Base-by-base conservation (phyloP, 2,888 invertebrate species). In the Yponomeuta malinellus region DNA sequence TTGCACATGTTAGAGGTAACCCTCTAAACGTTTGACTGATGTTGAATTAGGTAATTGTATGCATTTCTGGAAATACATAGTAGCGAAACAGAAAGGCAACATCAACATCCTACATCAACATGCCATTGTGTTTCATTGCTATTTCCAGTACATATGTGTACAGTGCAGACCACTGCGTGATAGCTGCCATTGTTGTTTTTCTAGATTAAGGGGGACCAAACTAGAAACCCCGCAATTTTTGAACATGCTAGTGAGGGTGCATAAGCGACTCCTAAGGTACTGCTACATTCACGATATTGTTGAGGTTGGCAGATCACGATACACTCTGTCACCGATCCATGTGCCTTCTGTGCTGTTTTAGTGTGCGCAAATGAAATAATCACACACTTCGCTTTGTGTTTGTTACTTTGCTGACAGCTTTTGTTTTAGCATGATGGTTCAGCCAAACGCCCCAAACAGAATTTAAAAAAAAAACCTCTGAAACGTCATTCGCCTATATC, bases 211-310 rank as follows among this genome's bases (percentile, higher is more conserved):
- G 52, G 52, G 52, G 52, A 59, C 52, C 15, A 59, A 59, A 59
- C 52, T 59, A 59, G 52, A 59, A 59, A 59, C 52, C 52, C 52
- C 52, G 52, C 52, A 59, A 59, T 59, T 59, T 59, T 59, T 59
- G 52, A 59, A 59, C 52, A 59, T 59, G 52, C 52, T 59, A 59
- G 52, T 59, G 52, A 12, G 52, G 52, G 52, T 59, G 52, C 52
- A 59, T 59, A 59, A 59, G 15, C 12, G 52, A 15, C 52, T 59
- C 52, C 52, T 59, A 59, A 59, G 52, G 52, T 59, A 59, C 15
- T 59, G 52, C 15, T 59, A 15, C 52, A 15, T 59, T 59, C 52
- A 59, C 52, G 52, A 15, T 59, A 3, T 59, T 59, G 12, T 4
- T 15, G 52, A 59, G 52, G 52, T 15, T 59, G 52, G 52, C 52